Evolutionary conservation across 2,888 invertebrate genomes (phyloP), one percentile per base, ranked within the genome.

Genomic region (Diadegma fenestrale): DNA sequence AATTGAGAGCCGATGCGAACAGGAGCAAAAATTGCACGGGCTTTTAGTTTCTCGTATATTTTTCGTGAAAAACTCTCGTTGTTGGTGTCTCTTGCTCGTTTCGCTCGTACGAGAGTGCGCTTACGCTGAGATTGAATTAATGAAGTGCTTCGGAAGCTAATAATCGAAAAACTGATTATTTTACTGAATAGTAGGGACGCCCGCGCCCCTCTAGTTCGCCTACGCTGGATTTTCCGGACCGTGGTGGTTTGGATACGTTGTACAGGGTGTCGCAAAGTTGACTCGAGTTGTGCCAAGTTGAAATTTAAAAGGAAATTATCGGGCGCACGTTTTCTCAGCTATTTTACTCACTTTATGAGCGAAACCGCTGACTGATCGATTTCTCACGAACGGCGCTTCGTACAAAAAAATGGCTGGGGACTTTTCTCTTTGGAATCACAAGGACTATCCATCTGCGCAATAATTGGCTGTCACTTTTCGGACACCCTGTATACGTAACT

Each of bases 121-220:
- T 85, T 72, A 82, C 66, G 82, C 79, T 77, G 82, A 76, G 61
- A 82, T 82, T 85, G 66, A 69, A 82, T 82, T 33, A 80, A 85
- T 80, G 80, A 76, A 82, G 85, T 82, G 85, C 77, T 43, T 82
- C 79, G 54, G 76, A 85, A 85, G 82, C 76, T 82, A 43, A 54
- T 77, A 30, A 58, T 77, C 37, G 68, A 85, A 85, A 79, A 73
- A 73, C 51, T 79, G 58, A 71, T 82, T 66, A 82, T 54, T 26
- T 45, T 76, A 76, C 51, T 82, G 75, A 64, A 45, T 30, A 17
- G 45, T 86, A 89, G 84, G 87, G 86, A 82, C 90, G 90, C 90
- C 90, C 87, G 90, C 90, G 86, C 84, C 89, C 83, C 72, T 58
- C 51, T 22, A 54, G 26, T 61, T 64, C 12, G 14, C 66, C 80